Evolutionary conservation across 2,797 vertebrate species (phyloP), one percentile per base, ranked within the genome.

Genomic region (Allobates femoralis): DNA sequence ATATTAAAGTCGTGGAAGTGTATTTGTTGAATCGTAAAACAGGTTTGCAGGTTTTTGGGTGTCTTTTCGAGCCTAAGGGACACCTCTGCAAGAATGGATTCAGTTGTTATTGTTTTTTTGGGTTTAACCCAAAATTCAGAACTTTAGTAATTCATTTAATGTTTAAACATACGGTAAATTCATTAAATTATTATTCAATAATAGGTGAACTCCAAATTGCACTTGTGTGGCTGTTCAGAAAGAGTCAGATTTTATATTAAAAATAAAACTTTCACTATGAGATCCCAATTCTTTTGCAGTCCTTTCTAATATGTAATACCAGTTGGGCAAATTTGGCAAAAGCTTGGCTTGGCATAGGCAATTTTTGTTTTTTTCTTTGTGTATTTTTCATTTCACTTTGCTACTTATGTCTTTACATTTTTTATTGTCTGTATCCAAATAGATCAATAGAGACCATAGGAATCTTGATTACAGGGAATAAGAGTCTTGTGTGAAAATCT

Each of bases 1-100:
- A 78, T 71, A 83, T 75, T 66, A 76, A 76, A 53, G 32, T 51
- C 7, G 62, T n/a, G 74, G 56, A 37, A 79, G 53, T 37, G 30
- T 60, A 34, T 37, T 41, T 79, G 69, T 50, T 16, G 41, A 74
- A 74, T 74, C 41, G 26, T 74, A 73, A 73, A 73, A 74, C 69
- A 26, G 41, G 50, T 74, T 26, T 26, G 46, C 12, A 26, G 69
- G 41, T 46, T 74, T 74, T 37, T 5, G n/a, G 37, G 23, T 14
- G 21, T 74, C 10, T 26, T 41, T 41, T 46, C 41, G n/a, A 50
- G 69, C 7, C 3, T 46, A 74, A n/a, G 5, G 46, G 69, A 74
- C 23, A n/a, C 23, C 23, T 41, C 23, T 26, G 7, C 23, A 50
- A 50, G 41, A 69, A 18, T 11, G 18, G 66, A 69, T 69, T 69